Conservation (phyloP, 2,888 invertebrate genomes). For the Alentia gelatinosa region DNA sequence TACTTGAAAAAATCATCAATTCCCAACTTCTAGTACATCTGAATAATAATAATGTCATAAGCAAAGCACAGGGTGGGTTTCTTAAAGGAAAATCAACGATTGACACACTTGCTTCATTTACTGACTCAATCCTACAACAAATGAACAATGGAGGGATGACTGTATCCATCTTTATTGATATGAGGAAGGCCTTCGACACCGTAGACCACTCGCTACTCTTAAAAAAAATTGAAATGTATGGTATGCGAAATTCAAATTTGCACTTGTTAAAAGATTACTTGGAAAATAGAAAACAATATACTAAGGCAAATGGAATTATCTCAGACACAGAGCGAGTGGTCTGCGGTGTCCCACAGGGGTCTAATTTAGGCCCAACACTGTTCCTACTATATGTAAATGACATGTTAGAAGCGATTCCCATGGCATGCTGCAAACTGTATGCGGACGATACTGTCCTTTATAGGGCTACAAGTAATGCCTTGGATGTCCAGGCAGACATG, state of each 20-base stretch:
- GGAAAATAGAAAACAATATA: background rate
- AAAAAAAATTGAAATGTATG: background rate
- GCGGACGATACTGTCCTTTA: background rate
- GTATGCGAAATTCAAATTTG: background rate
- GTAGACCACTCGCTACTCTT: background rate
- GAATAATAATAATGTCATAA: background rate
- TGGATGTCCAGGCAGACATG: background rate
- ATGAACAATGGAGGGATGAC: background rate
- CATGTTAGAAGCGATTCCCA: background rate
- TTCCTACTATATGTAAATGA: constrained; percentile 14
- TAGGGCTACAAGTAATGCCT: background rate
- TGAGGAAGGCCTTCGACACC: constrained; percentile 4
- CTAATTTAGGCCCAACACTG: background rate
- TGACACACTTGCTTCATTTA: background rate
- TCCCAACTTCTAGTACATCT: too few species aligned
- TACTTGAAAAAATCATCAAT: too few species aligned
- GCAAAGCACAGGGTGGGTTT: background rate
- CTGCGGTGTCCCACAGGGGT: constrained; percentile 14
- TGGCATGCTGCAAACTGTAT: background rate
- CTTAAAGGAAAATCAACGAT: background rate
- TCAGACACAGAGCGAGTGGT: background rate
- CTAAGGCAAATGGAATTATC: background rate
- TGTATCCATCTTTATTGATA: background rate
- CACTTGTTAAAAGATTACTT: background rate
- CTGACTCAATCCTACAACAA: background rate